A percentile compares a stretch with the other conserved stretches of the same genome.
phyloP scores from a whole-genome alignment of 1,140 invertebrate genomes.

The Cotesia glomerata region DNA sequence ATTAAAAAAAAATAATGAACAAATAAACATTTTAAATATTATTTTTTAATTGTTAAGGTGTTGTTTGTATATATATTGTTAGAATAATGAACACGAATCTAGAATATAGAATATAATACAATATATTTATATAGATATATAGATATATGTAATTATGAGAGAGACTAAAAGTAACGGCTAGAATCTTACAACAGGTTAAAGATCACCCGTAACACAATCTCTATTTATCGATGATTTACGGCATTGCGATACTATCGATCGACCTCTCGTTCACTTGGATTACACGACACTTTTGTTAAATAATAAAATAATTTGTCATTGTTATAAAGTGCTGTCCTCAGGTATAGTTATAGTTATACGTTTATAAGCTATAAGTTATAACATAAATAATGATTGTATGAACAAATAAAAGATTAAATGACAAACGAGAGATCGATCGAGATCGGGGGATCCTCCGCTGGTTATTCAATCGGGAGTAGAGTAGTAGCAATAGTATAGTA shows the following conservation, averaged over 20 bases:
- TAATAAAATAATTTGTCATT: conserved; percentile 32
- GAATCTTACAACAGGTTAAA: conserved; percentile 4
- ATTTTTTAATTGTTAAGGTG: too few species aligned
- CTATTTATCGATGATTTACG: conserved; percentile 22
- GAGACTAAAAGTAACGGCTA: background rate
- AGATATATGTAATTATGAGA: background rate
- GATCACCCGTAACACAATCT: conserved; percentile 32
- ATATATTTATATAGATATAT: background rate
- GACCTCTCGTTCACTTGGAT: conserved; percentile 29
- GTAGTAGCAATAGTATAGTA: too few species aligned
- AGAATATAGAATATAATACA: too few species aligned
- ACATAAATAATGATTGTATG: background rate
- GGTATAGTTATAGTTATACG: too few species aligned
- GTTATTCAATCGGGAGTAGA: too few species aligned
- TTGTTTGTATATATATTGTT: too few species aligned
- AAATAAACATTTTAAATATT: too few species aligned
- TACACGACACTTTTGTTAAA: conserved; percentile 27
- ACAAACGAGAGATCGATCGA: background rate
- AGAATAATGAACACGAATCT: too few species aligned
- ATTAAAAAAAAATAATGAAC: too few species aligned
- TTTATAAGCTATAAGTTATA: background rate
- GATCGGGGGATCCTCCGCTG: background rate
- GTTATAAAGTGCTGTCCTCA: background rate
- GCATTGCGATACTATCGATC: conserved; percentile 30
- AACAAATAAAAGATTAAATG: background rate